These are phyloP conservation scores for Drosophila yooni DNA, from an alignment of 2,888 invertebrate genomes.

Conservation along the genomic window DNA sequence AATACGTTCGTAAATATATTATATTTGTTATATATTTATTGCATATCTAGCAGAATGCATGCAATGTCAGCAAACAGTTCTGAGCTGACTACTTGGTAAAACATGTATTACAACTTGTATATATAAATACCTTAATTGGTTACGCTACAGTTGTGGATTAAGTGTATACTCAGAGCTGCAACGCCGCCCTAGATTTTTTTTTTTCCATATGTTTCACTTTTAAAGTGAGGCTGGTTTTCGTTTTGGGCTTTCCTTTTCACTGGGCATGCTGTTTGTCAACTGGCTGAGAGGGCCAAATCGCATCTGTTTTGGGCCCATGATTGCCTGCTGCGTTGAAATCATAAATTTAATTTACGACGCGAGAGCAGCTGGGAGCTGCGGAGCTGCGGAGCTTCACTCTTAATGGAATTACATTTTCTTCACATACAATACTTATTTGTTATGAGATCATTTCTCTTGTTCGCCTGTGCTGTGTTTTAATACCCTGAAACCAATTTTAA, in stretches of 20 bases:
- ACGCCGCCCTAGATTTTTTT: constrained; percentile 37
- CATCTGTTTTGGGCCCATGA: constrained; percentile 27
- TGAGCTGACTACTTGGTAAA: neutral
- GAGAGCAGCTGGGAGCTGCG: neutral
- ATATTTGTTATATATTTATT: neutral
- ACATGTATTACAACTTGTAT: neutral
- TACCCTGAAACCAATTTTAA: constrained; percentile 1
- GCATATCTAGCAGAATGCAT: neutral
- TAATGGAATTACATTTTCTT: constrained; percentile 63
- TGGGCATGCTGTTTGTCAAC: constrained; percentile 27
- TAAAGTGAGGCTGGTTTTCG: constrained; percentile 2
- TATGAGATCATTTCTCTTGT: constrained; percentile 54
- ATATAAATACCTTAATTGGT: neutral
- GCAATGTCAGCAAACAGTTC: neutral
- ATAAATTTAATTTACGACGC: constrained; percentile 35
- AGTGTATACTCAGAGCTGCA: constrained; percentile 19
- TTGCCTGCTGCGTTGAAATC: constrained; percentile 39
- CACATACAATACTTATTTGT: constrained; percentile 45
- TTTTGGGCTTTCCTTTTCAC: constrained; percentile 17
- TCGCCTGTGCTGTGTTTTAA: neutral
- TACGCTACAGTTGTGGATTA: constrained; percentile 26
- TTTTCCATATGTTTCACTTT: constrained; percentile 39
- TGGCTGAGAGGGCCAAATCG: constrained; percentile 20
- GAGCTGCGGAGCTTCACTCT: constrained; percentile 38
- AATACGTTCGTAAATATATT: neutral